phyloP scores from a whole-genome alignment of 2,113 vertebrate genomes.

The Promerops cafer region DNA sequence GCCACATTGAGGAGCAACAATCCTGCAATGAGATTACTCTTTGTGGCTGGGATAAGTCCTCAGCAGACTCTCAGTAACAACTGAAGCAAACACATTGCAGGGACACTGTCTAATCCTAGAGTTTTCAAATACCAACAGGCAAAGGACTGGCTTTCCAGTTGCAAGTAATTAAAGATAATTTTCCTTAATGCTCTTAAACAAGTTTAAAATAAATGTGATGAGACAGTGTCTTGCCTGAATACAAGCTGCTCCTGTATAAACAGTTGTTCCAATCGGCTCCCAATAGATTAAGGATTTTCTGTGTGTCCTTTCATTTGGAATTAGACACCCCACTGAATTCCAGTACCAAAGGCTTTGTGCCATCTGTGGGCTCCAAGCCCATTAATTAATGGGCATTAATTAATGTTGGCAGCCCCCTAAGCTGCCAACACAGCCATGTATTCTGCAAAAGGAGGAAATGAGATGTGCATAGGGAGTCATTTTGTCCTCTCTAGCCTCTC shows the following conservation, averaged over 20 bases:
- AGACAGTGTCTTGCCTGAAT: background rate
- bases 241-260: background rate
- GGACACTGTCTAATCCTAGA: background rate
- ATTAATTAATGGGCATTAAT: no score
- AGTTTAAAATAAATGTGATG: background rate
- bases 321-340: constrained; percentile 3
- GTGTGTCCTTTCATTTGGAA: constrained; percentile 9
- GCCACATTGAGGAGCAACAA: background rate
- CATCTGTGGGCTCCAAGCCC: constrained; percentile 32
- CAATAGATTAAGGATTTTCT: constrained; percentile 44
- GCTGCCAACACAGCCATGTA: background rate
- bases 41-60: background rate
- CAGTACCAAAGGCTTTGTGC: background rate
- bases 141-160: background rate
- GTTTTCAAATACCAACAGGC: background rate
- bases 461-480: background rate
- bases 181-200: constrained; percentile 1
- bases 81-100: background rate
- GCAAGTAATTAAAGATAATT: background rate
- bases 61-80: background rate
- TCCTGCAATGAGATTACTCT: background rate
- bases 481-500: background rate
- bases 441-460: background rate
- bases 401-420: no score
- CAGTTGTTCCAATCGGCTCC: constrained; percentile 22